Conservation (phyloP, 2,113 vertebrate species). For the Rostratula benghalensis region DNA sequence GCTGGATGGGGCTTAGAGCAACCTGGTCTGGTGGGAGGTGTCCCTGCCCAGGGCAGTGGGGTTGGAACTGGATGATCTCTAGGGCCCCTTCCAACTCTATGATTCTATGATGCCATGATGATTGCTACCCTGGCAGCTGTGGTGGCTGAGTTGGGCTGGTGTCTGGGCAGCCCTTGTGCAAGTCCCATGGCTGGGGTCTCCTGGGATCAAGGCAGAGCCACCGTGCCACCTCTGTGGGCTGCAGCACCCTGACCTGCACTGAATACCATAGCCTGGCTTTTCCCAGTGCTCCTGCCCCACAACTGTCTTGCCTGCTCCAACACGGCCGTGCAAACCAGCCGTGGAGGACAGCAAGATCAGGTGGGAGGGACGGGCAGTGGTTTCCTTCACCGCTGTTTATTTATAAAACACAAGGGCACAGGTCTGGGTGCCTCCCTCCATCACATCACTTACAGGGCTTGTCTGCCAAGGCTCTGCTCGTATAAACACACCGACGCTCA, state of each 20-base stretch:
- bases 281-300: fast-evolving
- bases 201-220: background rate
- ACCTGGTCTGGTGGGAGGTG: too few species aligned
- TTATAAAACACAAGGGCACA: background rate
- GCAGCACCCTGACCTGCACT: fast-evolving
- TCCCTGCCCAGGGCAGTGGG: too few species aligned
- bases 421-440: background rate
- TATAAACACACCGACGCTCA: background rate
- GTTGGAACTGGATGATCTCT: too few species aligned
- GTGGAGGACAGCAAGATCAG: fast-evolving
- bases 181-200: fast-evolving
- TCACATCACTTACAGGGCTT: background rate
- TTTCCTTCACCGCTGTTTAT: fast-evolving
- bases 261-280: background rate
- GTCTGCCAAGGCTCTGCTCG: background rate
- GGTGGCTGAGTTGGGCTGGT: background rate
- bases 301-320: fast-evolving
- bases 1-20: too few species aligned
- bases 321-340: fast-evolving
- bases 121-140: fast-evolving
- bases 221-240: fast-evolving
- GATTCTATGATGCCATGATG: too few species aligned
- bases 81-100: too few species aligned
- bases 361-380: fast-evolving
- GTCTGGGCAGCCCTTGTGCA: fast-evolving